phyloP scores from a whole-genome alignment of 1,140 invertebrate genomes.

The Magallana gigas region DNA sequence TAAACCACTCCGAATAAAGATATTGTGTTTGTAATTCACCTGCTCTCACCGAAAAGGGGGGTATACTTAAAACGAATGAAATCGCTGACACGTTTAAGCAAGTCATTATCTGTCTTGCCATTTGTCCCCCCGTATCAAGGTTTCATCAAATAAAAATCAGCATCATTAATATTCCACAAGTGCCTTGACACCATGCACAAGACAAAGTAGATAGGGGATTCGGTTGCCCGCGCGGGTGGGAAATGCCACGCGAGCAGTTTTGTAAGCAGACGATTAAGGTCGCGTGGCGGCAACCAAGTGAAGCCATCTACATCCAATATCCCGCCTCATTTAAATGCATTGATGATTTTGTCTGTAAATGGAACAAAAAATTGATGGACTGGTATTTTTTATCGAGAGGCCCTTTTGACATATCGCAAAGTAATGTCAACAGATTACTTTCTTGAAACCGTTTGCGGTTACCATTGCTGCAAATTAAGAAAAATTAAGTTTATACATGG shows the following conservation, averaged over 20 bases:
- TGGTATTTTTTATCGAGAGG: background rate
- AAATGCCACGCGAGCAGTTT: conserved; percentile 36
- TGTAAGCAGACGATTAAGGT: conserved; percentile 30
- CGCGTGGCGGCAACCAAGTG: conserved; percentile 7
- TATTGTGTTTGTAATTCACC: conserved; percentile 34
- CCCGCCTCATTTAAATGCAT: background rate
- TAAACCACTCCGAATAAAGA: conserved; percentile 33
- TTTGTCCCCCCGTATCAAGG: conserved; percentile 24
- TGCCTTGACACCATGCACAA: conserved; percentile 32
- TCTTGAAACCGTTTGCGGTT: no score
- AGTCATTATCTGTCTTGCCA: conserved; percentile 37
- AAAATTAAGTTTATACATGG: no score
- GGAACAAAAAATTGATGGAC: no score
- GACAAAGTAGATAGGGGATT: background rate
- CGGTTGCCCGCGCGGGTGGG: conserved; percentile 15
- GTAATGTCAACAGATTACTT: no score
- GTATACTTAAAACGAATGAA: conserved; percentile 30
- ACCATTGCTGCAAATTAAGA: no score
- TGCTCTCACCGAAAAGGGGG: background rate
- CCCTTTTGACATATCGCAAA: background rate
- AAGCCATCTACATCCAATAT: conserved; percentile 22
- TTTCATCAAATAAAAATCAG: conserved; percentile 29
- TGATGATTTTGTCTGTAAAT: background rate
- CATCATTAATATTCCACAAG: conserved; percentile 31
- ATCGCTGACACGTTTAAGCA: conserved; percentile 35